phyloP scores from a whole-genome alignment of 2,797 vertebrate genomes.

The Carapus acus region DNA sequence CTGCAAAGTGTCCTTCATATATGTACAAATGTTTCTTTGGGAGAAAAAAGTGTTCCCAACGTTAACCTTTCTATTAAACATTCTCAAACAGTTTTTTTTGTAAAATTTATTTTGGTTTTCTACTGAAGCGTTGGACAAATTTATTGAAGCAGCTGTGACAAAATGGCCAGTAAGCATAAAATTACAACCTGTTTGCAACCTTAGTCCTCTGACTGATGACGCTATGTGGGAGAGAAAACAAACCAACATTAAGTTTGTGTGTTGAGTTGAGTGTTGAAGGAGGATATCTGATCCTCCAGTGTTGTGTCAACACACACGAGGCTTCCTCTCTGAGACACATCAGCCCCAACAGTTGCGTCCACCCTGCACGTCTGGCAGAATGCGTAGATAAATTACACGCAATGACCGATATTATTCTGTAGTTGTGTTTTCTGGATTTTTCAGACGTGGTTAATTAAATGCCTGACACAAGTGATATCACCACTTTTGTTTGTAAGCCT shows the following conservation, averaged over 20 bases:
- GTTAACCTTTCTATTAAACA: slow-evolving; percentile 22
- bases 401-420: neutral
- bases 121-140: neutral
- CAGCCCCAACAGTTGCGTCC: neutral
- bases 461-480: neutral
- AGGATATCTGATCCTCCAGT: slow-evolving; percentile 22
- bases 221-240: slow-evolving; percentile 34
- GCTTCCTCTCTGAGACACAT: slow-evolving; percentile 1
- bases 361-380: neutral
- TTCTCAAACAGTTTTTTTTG: neutral
- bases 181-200: neutral
- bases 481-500: neutral
- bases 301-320: slow-evolving; percentile 45
- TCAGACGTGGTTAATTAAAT: neutral
- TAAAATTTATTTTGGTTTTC: too few species aligned
- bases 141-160: too few species aligned
- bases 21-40: slow-evolving; percentile 6
- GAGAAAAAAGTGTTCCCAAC: slow-evolving; percentile 6
- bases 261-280: slow-evolving; percentile 15
- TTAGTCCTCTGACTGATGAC: neutral
- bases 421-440: neutral
- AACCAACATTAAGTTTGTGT: slow-evolving; percentile 10
- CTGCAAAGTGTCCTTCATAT: slow-evolving; percentile 11
- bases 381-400: neutral
- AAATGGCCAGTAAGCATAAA: too few species aligned